Evolutionary conservation across 2,797 vertebrate species (phyloP).

Genomic region (Sciurus vulgaris): DNA sequence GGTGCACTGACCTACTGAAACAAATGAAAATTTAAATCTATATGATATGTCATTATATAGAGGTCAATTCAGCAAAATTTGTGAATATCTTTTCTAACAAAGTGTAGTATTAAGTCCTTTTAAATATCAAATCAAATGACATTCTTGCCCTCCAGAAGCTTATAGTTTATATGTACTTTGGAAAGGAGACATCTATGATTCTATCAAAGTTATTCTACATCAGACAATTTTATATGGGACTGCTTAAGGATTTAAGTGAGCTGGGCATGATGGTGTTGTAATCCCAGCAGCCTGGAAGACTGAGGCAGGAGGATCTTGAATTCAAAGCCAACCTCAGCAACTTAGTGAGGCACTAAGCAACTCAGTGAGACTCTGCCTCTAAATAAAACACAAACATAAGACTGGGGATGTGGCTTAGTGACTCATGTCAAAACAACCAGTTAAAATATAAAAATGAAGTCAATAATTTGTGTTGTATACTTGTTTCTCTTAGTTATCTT

Average conservation of each 20-base stretch:
- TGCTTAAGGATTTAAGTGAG: neutral
- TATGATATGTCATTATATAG: neutral
- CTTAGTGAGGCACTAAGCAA: no score
- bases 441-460: constrained; percentile 60
- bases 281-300: no score
- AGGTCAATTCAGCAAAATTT: neutral
- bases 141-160: neutral
- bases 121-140: neutral
- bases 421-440: neutral
- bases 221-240: neutral
- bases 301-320: no score
- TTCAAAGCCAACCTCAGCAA: no score
- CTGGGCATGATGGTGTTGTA: no score
- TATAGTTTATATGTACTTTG: neutral
- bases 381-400: no score
- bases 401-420: no score
- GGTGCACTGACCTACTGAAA: neutral
- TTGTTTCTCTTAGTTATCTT: constrained; percentile 21
- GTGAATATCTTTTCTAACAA: neutral
- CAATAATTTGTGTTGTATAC: neutral
- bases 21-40: neutral
- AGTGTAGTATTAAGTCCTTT: neutral
- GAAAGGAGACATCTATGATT: neutral
- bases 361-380: no score
- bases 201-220: neutral